Base-by-base conservation (phyloP, 2,888 invertebrate species). In the Ectemnius continuus region DNA sequence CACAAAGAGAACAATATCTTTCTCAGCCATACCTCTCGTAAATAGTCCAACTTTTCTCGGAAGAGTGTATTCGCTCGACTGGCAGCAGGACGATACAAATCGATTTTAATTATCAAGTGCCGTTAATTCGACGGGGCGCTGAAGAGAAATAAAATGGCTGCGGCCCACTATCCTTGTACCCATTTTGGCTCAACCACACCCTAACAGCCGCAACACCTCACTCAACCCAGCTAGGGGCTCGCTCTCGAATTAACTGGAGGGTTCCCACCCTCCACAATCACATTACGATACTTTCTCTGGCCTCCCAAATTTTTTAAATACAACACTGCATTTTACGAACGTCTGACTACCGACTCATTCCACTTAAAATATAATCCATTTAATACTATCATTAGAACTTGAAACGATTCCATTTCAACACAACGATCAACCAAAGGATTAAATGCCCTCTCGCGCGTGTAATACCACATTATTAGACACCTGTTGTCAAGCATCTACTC, bases 1-100 rank as follows among this genome's bases (percentile, higher is more conserved):
- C 66, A 46, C 18, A 66, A 68, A 61, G 69, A 67, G 58, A 58
- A 64, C 61, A 45, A 26, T 36, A 36, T 36, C 56, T 67, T 23
- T 5, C 67, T 61, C 70, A 69, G 72, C 73, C 60, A 58, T 73
- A 61, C 72, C 67, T 74, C 76, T 63, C 65, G 59, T n/a, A 73
- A 73, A 84, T 62, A 67, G 78, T 75, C 66, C 3, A 52, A 52
- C 16, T 16, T 52, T 52, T 52, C 52, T 52, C 4, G 52, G 14
- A 16, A 52, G 52, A 52, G 14, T 16, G 16, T 16, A 14, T 52
- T 52, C 36, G 11, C 36, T 11, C 3, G 2, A 23, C 23, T 23
- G 3, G 36, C 36, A 11, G 8, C 8, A 23, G 6, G 8, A 1
- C 36, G 36, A 36, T 8, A 36, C 36, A 36, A 36, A 36, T 36